Evolutionary conservation across 2,797 vertebrate species (phyloP), one percentile per base, ranked within the genome.

Genomic region (Sebastes glaucus): DNA sequence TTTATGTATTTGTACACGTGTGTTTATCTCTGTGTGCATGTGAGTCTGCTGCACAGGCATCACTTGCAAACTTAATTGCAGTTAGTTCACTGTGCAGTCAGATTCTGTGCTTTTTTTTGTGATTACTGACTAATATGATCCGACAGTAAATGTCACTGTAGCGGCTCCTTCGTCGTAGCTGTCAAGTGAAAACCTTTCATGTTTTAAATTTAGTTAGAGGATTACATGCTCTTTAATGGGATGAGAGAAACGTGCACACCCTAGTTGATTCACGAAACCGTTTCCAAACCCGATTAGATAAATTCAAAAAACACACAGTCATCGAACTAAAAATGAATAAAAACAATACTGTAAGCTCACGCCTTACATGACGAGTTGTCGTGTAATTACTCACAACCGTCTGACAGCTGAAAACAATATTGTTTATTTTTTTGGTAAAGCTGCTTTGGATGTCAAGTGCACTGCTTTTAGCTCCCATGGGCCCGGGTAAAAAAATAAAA

Each of bases 201-300:
- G 88, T 91, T 85, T 84, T 85, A 88, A 93, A 92, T 89, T 89
- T 82, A 87, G 87, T 84, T 79, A n/a, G 49, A 78, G 92, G 89
- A 92, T 92, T 91, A 91, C 89, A 91, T 83, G 89, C 81, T 87
- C 66, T 60, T 71, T 89, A 89, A 91, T 87, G 60, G 84, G 89
- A 91, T 91, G 82, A 92, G 70, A 71, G 30, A 74, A 66, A 80
- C 61, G 20, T 64, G 62, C 85, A 87, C 72, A 72, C 69, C 79
- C 63, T 22, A 49, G 46, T 20, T 82, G 82, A 87, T 82, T 84
- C 76, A 66, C 32, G 14, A 75, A 83, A 74, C 64, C 71, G 18
- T 87, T 83, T 89, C 77, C 65, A 78, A 90, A 78, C 65, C 69
- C 2, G 23, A 78, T 82, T 86, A 88, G 78, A 88, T 85, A 57